A percentile compares a stretch with the other conserved stretches of the same genome.
These are phyloP conservation scores for Pelobates cultripes DNA, from an alignment of 2,797 vertebrate genomes.

Conservation along the genomic window DNA sequence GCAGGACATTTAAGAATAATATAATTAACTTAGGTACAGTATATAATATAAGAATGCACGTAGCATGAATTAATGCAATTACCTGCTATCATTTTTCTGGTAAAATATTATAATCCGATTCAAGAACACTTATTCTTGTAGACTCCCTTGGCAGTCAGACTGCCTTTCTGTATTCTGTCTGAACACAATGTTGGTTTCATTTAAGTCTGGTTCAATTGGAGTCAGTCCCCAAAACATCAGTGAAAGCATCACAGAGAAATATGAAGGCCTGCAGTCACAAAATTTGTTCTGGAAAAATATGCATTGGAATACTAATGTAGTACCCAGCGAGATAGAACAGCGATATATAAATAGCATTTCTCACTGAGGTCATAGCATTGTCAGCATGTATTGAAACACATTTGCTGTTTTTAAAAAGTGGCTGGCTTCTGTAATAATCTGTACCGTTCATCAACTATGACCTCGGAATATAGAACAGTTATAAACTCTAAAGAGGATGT, in stretches of 20 bases:
- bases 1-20: not conserved
- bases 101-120: conserved; percentile 1
- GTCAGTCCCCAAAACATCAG: conserved; percentile 60
- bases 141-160: conserved; percentile 52
- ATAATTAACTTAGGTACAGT: not conserved
- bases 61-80: conserved; percentile 31
- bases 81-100: conserved; percentile 67
- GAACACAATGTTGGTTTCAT: conserved; percentile 57
- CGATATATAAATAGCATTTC: not conserved
- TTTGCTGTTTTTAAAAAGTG: not conserved
- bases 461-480: too few species aligned
- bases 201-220: conserved; percentile 59
- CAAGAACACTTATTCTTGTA: not conserved
- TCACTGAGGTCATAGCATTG: not conserved
- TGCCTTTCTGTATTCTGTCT: conserved; percentile 55
- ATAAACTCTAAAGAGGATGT: too few species aligned
- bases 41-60: not conserved
- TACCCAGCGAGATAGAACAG: not conserved
- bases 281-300: conserved; percentile 68
- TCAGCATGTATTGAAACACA: not conserved
- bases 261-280: conserved; percentile 61
- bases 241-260: conserved; percentile 60
- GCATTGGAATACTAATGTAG: conserved; percentile 65
- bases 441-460: too few species aligned
- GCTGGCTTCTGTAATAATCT: too few species aligned